A percentile compares a stretch with the other conserved stretches of the same genome.
phyloP scores from a whole-genome alignment of 2,888 invertebrate species.

The Eurytoma californica region DNA sequence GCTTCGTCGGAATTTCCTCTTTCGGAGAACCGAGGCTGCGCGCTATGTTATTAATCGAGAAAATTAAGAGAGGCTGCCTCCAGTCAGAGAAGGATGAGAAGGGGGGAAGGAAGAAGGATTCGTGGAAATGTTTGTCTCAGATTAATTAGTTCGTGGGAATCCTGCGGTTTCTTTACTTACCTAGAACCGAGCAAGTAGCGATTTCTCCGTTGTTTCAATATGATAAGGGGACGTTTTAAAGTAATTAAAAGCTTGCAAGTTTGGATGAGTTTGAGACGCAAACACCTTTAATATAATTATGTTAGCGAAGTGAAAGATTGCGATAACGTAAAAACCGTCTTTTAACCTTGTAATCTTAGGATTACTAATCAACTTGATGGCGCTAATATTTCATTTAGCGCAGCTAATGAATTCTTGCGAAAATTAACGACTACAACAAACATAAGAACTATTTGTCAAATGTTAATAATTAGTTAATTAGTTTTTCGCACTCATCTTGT shows the following conservation, averaged over 20 bases:
- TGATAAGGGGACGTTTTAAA: constrained; percentile 15
- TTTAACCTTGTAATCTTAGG: too few relatives aligned
- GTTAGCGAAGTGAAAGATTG: too few relatives aligned
- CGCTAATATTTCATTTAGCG: too few relatives aligned
- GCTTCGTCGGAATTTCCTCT: background rate
- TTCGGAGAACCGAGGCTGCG: background rate
- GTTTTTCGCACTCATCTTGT: too few relatives aligned
- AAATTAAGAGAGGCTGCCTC: constrained; percentile 3
- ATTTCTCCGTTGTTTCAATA: constrained; percentile 31
- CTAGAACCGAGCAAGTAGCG: background rate
- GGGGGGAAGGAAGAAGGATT: background rate
- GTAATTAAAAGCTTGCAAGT: constrained; percentile 20
- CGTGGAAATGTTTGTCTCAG: constrained; percentile 24
- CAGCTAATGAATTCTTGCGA: too few relatives aligned
- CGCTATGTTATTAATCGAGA: constrained; percentile 26
- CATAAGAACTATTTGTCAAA: too few relatives aligned
- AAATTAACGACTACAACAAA: too few relatives aligned
- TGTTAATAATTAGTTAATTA: too few relatives aligned
- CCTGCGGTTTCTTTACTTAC: constrained; percentile 20
- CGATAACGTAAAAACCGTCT: too few relatives aligned
- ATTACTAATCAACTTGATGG: too few relatives aligned
- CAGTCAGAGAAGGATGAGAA: background rate
- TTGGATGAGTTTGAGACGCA: background rate
- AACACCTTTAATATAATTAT: constrained; percentile 24
- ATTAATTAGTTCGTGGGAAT: constrained; percentile 43